phyloP scores from a whole-genome alignment of 2,888 invertebrate genomes.

The Neoitamus cyanurus region DNA sequence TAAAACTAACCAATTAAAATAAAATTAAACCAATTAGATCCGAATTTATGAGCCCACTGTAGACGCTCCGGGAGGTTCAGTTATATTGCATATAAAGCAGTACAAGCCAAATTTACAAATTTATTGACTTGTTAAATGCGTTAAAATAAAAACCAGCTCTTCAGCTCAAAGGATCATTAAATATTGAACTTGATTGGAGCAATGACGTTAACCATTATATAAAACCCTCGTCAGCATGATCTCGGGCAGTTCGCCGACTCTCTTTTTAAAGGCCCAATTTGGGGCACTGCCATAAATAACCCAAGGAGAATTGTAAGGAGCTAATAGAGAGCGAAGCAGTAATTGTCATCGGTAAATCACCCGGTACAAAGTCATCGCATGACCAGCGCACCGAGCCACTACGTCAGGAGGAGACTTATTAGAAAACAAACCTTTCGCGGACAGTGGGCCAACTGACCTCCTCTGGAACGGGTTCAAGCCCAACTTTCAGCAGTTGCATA shows the following conservation, averaged over 20 bases:
- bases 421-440: not conserved
- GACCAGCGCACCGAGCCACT: not conserved
- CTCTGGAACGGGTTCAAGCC: not conserved
- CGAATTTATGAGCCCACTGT: not conserved
- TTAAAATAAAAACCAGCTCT: not conserved
- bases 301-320: slow-evolving; percentile 11
- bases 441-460: not conserved
- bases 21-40: not conserved
- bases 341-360: slow-evolving; percentile 6
- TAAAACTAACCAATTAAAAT: not conserved
- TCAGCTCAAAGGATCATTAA: not conserved
- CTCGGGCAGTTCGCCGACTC: not conserved
- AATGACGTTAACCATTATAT: not conserved
- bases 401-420: not conserved
- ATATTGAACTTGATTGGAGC: not conserved
- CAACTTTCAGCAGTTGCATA: not conserved
- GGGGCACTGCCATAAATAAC: slow-evolving; percentile 12
- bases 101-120: not conserved
- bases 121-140: not conserved
- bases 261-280: not conserved
- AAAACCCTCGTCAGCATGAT: not conserved
- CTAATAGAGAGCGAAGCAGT: slow-evolving; percentile 12
- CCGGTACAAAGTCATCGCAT: not conserved
- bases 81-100: no score
- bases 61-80: not conserved